Percentiles rank a stretch among this genome's conserved stretches.
These are phyloP conservation scores for Engystomops pustulosus DNA, from an alignment of 2,113 vertebrate genomes.

Conservation along the genomic window DNA sequence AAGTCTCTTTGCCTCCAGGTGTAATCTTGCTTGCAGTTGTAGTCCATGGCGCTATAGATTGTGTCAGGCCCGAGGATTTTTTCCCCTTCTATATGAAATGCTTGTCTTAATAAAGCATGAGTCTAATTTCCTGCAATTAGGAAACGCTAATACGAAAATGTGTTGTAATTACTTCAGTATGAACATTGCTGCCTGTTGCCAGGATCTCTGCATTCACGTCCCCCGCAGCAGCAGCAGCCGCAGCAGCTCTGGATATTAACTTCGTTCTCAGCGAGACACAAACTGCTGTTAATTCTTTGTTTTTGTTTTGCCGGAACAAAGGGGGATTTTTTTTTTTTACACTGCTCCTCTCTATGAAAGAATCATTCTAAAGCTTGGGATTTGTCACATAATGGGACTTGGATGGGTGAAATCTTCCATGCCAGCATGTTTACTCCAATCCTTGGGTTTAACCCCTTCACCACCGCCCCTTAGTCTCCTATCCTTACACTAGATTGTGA, in stretches of 20 bases:
- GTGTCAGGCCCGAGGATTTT: not conserved
- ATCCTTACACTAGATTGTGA: no score
- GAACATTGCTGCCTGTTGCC: constrained; percentile 56
- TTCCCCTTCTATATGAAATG: constrained; percentile 45
- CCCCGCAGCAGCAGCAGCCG: constrained; percentile 27
- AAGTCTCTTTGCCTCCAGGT: not conserved
- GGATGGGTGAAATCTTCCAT: constrained; percentile 45
- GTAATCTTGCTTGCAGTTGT: not conserved
- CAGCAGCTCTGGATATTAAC: constrained; percentile 48
- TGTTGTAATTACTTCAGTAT: constrained; percentile 54
- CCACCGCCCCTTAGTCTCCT: no score
- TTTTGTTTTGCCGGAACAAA: constrained; percentile 57
- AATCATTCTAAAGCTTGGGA: constrained; percentile 47
- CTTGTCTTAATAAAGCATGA: constrained; percentile 53
- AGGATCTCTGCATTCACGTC: constrained; percentile 41
- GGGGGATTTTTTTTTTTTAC: constrained; percentile 50
- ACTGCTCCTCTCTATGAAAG: constrained; percentile 35
- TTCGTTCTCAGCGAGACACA: constrained; percentile 50
- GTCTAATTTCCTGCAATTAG: constrained; percentile 60
- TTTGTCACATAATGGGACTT: constrained; percentile 43
- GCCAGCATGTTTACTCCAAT: constrained; percentile 28
- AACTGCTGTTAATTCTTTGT: constrained; percentile 59
- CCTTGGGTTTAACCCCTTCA: constrained; percentile 10
- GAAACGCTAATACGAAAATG: constrained; percentile 60
- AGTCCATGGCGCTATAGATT: not conserved